phyloP scores from a whole-genome alignment of 2,888 invertebrate genomes.

The Catocala fraxini region DNA sequence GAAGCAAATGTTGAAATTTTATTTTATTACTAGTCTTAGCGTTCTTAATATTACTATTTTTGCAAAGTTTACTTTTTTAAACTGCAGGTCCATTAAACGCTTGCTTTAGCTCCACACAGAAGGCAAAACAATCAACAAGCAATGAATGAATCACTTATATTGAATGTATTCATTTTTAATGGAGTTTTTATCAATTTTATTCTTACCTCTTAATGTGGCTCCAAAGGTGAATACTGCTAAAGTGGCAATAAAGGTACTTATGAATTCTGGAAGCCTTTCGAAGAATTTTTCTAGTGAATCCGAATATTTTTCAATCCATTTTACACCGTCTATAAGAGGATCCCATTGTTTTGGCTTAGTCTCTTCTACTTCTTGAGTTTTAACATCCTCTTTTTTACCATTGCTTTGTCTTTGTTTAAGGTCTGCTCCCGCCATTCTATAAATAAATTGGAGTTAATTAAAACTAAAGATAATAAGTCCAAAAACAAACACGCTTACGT shows the following conservation, averaged over 20 bases:
- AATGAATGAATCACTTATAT: too few relatives aligned
- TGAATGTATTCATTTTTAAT: not conserved
- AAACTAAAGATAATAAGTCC: too few relatives aligned
- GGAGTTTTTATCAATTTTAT: not conserved
- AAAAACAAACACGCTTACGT: too few relatives aligned
- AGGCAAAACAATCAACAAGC: too few relatives aligned
- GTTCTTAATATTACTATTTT: too few relatives aligned
- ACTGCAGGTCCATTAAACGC: too few relatives aligned
- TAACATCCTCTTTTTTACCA: constrained; percentile 24
- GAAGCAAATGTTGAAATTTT: too few relatives aligned
- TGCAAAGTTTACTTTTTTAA: too few relatives aligned
- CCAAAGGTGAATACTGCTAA: constrained; percentile 89
- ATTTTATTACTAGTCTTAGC: too few relatives aligned
- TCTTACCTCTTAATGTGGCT: constrained; percentile 88
- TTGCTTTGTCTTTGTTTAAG: constrained; percentile 51
- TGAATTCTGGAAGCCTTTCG: constrained; percentile 83
- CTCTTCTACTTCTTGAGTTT: constrained; percentile 23
- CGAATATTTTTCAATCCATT: constrained; percentile 88
- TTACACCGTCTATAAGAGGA: constrained; percentile 86
- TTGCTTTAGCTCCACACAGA: too few relatives aligned
- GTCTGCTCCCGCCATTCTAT: constrained; percentile 57
- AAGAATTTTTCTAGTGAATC: constrained; percentile 86
- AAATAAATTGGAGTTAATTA: constrained; percentile 3
- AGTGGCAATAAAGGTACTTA: constrained; percentile 86
- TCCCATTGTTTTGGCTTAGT: constrained; percentile 74